These are phyloP conservation scores for Papilio aristodemus DNA, from an alignment of 1,140 invertebrate genomes.

Conservation along the genomic window DNA sequence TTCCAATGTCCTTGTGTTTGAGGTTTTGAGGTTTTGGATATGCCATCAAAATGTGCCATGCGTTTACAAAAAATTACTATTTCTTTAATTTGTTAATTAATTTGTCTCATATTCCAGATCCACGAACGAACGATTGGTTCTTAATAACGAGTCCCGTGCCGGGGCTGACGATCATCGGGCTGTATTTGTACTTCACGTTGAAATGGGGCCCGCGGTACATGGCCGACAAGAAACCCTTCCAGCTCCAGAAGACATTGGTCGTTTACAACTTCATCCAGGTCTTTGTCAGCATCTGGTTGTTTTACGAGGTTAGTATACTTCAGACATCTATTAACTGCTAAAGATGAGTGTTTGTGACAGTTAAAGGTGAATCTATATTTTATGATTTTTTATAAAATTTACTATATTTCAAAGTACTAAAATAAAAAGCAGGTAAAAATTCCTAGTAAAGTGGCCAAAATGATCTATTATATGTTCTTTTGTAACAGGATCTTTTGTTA, in stretches of 20 bases:
- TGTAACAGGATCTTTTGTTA: neutral
- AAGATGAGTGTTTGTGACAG: too few relatives aligned
- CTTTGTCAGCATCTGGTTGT: slow-evolving; percentile 86
- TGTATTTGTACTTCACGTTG: slow-evolving; percentile 87
- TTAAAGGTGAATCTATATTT: too few relatives aligned
- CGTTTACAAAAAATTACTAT: too few relatives aligned
- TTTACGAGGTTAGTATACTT: slow-evolving; percentile 82
- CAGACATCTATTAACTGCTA: too few relatives aligned
- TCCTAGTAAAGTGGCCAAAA: neutral
- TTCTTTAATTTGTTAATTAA: neutral
- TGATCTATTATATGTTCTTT: neutral
- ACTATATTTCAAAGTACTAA: too few relatives aligned
- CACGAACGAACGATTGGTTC: slow-evolving; percentile 91
- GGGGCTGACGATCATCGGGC: slow-evolving; percentile 84
- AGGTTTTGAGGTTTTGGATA: too few relatives aligned
- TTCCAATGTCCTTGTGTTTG: too few relatives aligned
- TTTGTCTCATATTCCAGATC: slow-evolving; percentile 81
- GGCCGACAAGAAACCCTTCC: slow-evolving; percentile 89
- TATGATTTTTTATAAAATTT: too few relatives aligned
- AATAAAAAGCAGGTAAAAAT: too few relatives aligned
- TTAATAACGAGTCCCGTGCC: slow-evolving; percentile 89
- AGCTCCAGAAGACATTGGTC: slow-evolving; percentile 88
- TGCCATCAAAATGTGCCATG: too few relatives aligned
- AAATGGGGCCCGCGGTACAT: slow-evolving; percentile 90
- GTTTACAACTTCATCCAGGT: slow-evolving; percentile 92